phyloP scores from a whole-genome alignment of 2,888 invertebrate genomes.

The Ceratothoa steindachneri region DNA sequence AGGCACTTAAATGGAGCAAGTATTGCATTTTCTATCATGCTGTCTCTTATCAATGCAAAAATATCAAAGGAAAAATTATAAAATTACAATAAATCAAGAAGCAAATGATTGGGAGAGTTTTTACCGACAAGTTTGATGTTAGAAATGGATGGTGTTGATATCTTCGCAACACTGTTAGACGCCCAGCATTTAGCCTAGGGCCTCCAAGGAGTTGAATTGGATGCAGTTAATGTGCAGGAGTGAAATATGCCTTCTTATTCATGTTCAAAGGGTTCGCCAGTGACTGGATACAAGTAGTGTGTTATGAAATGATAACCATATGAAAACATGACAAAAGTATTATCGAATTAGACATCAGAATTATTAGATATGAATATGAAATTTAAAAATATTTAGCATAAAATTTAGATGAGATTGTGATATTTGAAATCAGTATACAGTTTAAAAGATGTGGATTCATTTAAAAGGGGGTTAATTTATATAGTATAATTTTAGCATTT shows the following conservation, averaged over 20 bases:
- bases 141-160: conserved; percentile 12
- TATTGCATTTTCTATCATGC: not conserved
- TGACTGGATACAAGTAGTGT: not conserved
- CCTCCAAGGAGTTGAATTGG: not conserved
- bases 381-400: too few relatives aligned
- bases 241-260: not conserved
- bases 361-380: too few relatives aligned
- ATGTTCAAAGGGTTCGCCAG: not conserved
- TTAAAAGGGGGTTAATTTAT: too few relatives aligned
- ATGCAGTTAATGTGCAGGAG: not conserved
- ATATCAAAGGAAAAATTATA: not conserved
- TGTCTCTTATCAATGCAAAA: not conserved
- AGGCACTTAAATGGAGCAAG: too few relatives aligned
- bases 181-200: conserved; percentile 17
- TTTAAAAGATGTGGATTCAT: too few relatives aligned
- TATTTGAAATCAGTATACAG: too few relatives aligned
- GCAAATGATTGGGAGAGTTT: too few relatives aligned
- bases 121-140: conserved; percentile 16
- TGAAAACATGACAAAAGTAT: too few relatives aligned
- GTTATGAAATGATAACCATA: too few relatives aligned
- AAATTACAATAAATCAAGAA: not conserved
- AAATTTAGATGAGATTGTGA: too few relatives aligned
- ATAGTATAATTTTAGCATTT: too few relatives aligned
- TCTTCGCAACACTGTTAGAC: conserved; percentile 7
- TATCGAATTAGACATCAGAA: too few relatives aligned